Evolutionary conservation across 2,113 vertebrate genomes (phyloP), one percentile per base, ranked within the genome.

Genomic region (Cisticola juncidis): DNA sequence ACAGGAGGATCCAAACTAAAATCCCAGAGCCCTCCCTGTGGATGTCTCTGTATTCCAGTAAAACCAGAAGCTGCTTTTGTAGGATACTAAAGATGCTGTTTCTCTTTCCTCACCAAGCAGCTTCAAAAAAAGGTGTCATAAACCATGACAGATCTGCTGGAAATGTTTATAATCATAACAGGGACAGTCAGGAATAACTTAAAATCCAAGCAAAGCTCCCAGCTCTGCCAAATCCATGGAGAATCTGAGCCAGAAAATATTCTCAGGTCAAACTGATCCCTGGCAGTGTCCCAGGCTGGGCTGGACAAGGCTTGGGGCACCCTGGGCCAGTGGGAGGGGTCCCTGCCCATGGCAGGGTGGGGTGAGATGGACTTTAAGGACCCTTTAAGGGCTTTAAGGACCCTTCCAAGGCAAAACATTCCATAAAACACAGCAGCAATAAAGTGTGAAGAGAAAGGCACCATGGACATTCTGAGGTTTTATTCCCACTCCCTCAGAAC

Each of bases 281-380:
- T 88, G 69, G 33, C 0, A 73, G 38, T 58, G 28, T 1, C 38
- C 51, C 23, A 45, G 54, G 29, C 17, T 19, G 26, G 38, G 45
- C 1, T 61, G 61, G 53, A 45, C 2, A 1, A 17, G 24, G n/a
- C 17, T n/a, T 38, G 78, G 53, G n/a, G 23, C 38, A 21, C 0
- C 24, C 24, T 69, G 31, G 47, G 47, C 6, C 0, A 6, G 10
- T 33, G 61, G 58, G 1, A 54, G 6, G 14, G 38, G 60, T 38
- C 45, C n/a, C 36, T 45, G 60, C 14, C 42, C 19, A 38, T 6
- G 29, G 38, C 36, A 66, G 33, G 9, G 11, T 21, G 28, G 61
- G 0, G 38, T 5, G 3, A 1, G 17, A 22, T 11, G 47, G 2
- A 29, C 3, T 47, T 61, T 31, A 4, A 47, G 9, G 38, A 38